Conservation (phyloP, 1,140 invertebrate species). For the Zaprionus africanus region DNA sequence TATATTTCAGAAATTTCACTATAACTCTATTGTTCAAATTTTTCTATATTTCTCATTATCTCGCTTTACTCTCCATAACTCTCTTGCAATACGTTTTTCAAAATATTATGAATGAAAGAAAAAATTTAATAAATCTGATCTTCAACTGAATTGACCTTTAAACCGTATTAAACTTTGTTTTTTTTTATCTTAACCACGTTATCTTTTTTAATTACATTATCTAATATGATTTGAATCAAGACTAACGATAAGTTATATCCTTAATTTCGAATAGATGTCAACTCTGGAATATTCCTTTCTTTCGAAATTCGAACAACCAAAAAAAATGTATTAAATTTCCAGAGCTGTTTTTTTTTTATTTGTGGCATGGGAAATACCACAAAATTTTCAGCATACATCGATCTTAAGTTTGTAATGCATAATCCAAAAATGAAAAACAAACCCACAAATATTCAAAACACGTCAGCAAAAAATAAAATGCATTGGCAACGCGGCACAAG, state of each 20-base stretch:
- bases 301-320: not conserved
- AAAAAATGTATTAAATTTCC: not conserved
- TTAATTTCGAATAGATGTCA: too few relatives aligned
- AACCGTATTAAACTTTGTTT: not conserved
- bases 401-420: slow-evolving; percentile 11
- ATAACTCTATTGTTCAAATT: too few relatives aligned
- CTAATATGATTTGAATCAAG: too few relatives aligned
- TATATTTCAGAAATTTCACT: too few relatives aligned
- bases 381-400: not conserved
- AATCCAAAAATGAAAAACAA: slow-evolving; percentile 20
- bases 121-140: not conserved
- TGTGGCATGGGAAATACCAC: slow-evolving; percentile 1
- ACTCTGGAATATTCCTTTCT: not conserved
- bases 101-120: not conserved
- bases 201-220: too few relatives aligned
- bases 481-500: slow-evolving; percentile 6
- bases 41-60: too few relatives aligned
- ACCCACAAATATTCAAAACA: slow-evolving; percentile 25
- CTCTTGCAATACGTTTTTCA: not conserved
- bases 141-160: not conserved
- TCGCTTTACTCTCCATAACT: too few relatives aligned
- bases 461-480: slow-evolving; percentile 31
- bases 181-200: too few relatives aligned
- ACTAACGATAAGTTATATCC: too few relatives aligned
- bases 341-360: not conserved